phyloP scores from a whole-genome alignment of 2,797 vertebrate species.

The Eulemur mongoz region DNA sequence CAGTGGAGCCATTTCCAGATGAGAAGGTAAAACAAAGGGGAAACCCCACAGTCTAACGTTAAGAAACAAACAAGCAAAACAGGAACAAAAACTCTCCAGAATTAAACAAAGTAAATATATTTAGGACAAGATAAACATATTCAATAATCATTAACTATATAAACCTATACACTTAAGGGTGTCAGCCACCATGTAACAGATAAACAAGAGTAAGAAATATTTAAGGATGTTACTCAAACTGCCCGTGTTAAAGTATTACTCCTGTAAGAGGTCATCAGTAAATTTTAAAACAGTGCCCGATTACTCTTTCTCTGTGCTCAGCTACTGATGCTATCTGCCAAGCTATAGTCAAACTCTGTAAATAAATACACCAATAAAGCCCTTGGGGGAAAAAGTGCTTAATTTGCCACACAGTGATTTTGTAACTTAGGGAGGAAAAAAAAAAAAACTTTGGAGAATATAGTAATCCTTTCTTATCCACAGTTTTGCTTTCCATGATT shows the following conservation, averaged over 20 bases:
- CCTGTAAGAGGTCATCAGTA: constrained; percentile 64
- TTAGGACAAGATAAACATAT: constrained; percentile 26
- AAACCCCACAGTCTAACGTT: background rate
- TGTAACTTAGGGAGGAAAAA: background rate
- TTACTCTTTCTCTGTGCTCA: constrained; percentile 74
- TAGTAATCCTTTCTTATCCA: background rate
- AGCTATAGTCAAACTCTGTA: constrained; percentile 73
- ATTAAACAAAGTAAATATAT: constrained; percentile 42
- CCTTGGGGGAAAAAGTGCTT: constrained; percentile 51
- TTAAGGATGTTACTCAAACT: constrained; percentile 51
- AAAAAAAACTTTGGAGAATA: constrained; percentile 52
- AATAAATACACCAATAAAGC: constrained; percentile 78
- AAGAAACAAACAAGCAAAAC: constrained; percentile 46
- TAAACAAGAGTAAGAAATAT: background rate
- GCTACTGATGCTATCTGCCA: constrained; percentile 77
- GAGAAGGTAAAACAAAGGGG: constrained; percentile 23
- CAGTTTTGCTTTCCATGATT: background rate
- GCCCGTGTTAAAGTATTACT: constrained; percentile 46
- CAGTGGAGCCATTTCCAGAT: constrained; percentile 41
- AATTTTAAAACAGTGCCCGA: constrained; percentile 67
- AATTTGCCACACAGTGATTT: constrained; percentile 65
- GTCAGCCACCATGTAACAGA: constrained; percentile 26
- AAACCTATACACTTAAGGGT: constrained; percentile 19
- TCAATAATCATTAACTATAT: constrained; percentile 25
- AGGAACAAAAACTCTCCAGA: background rate